Percentiles rank a stretch among this genome's conserved stretches.
These are phyloP conservation scores for Hemiscyllium ocellatum DNA, from an alignment of 2,113 vertebrate genomes.

Conservation along the genomic window DNA sequence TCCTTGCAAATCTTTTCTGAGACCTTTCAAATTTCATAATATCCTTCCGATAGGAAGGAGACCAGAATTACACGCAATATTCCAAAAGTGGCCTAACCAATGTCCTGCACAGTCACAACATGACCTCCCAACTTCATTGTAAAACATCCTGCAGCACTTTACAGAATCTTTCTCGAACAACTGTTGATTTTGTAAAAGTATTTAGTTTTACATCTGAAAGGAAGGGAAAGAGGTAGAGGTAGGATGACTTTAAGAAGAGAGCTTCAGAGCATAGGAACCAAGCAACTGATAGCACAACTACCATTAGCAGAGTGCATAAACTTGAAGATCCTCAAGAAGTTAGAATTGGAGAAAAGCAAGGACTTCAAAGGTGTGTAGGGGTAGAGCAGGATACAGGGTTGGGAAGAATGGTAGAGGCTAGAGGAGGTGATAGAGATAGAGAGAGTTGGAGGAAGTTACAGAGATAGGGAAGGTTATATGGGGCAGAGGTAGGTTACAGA, in stretches of 20 bases:
- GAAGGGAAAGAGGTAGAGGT: background rate
- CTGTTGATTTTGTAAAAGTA: too few species aligned
- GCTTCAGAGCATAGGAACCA: background rate
- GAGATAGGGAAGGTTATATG: background rate
- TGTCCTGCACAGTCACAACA: too few species aligned
- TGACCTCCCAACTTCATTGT: too few species aligned
- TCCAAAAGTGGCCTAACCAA: too few species aligned
- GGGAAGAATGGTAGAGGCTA: background rate
- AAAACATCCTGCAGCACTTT: too few species aligned
- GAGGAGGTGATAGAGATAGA: background rate
- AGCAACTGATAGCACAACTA: background rate
- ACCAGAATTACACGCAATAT: too few species aligned
- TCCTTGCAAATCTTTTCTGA: too few species aligned
- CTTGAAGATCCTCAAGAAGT: background rate
- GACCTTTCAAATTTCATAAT: too few species aligned
- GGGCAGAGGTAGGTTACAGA: too few species aligned
- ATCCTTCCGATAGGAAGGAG: too few species aligned
- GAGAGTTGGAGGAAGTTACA: background rate
- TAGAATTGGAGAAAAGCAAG: background rate
- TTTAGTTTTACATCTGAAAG: background rate
- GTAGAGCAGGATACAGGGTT: too few species aligned
- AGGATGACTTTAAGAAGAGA: background rate
- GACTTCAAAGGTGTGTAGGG: background rate
- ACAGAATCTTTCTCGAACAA: background rate
- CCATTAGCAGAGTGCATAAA: background rate